phyloP scores from a whole-genome alignment of 2,888 invertebrate genomes.

The Serrognathus titanus region DNA sequence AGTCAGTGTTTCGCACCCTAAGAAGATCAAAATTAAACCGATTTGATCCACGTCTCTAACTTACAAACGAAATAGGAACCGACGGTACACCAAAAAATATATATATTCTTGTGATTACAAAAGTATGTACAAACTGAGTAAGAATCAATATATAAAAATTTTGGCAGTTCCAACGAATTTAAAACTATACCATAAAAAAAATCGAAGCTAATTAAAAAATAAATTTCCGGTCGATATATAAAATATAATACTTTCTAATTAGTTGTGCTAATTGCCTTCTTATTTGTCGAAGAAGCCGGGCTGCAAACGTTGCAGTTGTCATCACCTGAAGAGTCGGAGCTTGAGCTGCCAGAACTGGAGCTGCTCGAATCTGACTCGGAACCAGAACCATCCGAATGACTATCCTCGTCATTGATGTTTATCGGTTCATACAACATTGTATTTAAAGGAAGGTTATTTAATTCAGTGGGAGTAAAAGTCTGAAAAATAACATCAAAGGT shows the following conservation, averaged over 20 bases:
- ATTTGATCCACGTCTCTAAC: no score
- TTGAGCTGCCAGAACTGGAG: slow-evolving; percentile 45
- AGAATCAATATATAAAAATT: neutral
- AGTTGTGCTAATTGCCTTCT: slow-evolving; percentile 11
- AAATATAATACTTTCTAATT: slow-evolving; percentile 9
- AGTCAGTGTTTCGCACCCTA: no score
- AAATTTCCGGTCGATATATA: neutral
- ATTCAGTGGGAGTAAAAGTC: slow-evolving; percentile 74
- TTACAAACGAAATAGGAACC: no score
- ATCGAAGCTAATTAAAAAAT: slow-evolving; percentile 1
- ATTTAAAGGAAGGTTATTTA: slow-evolving; percentile 90
- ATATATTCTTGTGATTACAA: neutral
- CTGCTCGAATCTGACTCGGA: slow-evolving; percentile 53
- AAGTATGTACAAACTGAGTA: neutral
- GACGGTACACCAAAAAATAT: no score
- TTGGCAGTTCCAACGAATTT: neutral
- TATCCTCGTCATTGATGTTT: slow-evolving; percentile 50
- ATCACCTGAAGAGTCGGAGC: slow-evolving; percentile 31
- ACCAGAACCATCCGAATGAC: slow-evolving; percentile 53
- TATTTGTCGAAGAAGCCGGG: slow-evolving; percentile 8
- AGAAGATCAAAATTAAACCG: no score
- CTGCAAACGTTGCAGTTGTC: slow-evolving; percentile 14
- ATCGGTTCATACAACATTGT: slow-evolving; percentile 73
- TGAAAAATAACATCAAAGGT: no score
- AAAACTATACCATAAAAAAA: slow-evolving; percentile 3